Percentiles rank a stretch among this genome's conserved stretches.
Evolutionary conservation across 2,797 vertebrate species (phyloP).

Genomic region (Allobates femoralis): DNA sequence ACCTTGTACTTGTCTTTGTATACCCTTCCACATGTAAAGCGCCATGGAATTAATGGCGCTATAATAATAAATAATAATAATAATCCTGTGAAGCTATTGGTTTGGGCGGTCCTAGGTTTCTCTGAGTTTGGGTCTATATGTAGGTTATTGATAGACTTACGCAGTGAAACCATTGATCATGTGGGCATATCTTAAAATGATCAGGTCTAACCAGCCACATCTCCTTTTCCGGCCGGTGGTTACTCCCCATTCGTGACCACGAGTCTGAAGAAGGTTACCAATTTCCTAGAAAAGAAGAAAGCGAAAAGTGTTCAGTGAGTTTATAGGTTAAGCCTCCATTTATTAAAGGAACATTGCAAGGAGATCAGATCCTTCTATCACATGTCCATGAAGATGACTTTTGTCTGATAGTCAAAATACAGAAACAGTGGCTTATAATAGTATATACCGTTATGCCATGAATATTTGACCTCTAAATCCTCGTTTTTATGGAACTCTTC

Average conservation of each 20-base stretch:
- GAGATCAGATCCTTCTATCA: not conserved
- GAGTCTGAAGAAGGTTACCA: slow-evolving; percentile 91
- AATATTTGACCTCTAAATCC: too few species aligned
- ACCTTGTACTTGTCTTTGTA: too few species aligned
- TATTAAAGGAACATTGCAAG: not conserved
- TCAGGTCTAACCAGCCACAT: slow-evolving; percentile 97
- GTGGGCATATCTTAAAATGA: slow-evolving; percentile 94
- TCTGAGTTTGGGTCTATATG: not conserved
- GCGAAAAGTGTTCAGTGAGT: not conserved
- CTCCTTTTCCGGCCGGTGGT: slow-evolving; percentile 97
- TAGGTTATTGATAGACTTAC: slow-evolving; percentile 77
- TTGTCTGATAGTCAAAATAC: too few species aligned
- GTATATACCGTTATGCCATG: too few species aligned
- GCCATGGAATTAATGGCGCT: too few species aligned
- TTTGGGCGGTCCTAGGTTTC: not conserved
- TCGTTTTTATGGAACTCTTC: too few species aligned
- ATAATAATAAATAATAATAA: too few species aligned
- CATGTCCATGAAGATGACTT: too few species aligned
- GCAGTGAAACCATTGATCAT: slow-evolving; percentile 99
- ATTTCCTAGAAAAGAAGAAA: slow-evolving; percentile 75
- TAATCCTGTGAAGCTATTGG: too few species aligned
- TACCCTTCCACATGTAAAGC: too few species aligned
- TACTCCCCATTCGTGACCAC: slow-evolving; percentile 95
- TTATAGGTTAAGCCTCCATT: not conserved
- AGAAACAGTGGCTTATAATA: too few species aligned